Base-by-base conservation (phyloP, 1,140 invertebrate species). In the Brachystomella parvula region DNA sequence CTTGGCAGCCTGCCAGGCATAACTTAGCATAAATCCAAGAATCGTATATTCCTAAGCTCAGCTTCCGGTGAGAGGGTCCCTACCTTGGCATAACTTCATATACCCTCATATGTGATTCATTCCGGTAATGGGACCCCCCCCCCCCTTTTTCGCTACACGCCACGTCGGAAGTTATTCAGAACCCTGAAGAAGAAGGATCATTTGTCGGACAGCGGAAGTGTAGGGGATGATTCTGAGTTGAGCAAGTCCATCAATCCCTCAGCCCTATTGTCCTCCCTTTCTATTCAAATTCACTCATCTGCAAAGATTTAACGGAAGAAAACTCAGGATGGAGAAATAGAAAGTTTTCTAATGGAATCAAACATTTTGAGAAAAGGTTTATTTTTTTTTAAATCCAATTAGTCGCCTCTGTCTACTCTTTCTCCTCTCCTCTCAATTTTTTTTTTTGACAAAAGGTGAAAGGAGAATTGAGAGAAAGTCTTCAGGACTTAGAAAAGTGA, bases 121-220 rank as follows among this genome's bases (percentile, higher is more conserved):
- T n/a, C n/a, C n/a, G n/a, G 39, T 12, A 44, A 44, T 44, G 39
- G n/a, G n/a, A 44, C n/a, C 39, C 9, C 39, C n/a, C n/a, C 39
- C 39, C n/a, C 9, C 39, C 9, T 44, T 44, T 44, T n/a, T 44
- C n/a, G 39, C 9, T 44, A 44, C 39, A n/a, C 39, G 9, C 9
- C 39, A 9, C 39, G n/a, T 9, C 39, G 39, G 39, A 44, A 44
- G 39, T 44, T 44, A 44, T 44, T 44, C n/a, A n/a, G 39, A 44
- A 44, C 39, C 9, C n/a, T 9, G 39, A 44, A n/a, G n/a, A n/a
- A n/a, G n/a, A n/a, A n/a, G n/a, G 47, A 71, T 66, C 66, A 65
- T 71, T 68, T 71, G 69, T 67, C 64, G 67, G 33, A 70, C 61
- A 65, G 67, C 71, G 68, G 68, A 72, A 70, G 65, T 72, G 29